Percentiles rank a stretch among this genome's conserved stretches.
These are phyloP conservation scores for Apodemia hepburni DNA, from an alignment of 2,888 invertebrate species.

Conservation along the genomic window DNA sequence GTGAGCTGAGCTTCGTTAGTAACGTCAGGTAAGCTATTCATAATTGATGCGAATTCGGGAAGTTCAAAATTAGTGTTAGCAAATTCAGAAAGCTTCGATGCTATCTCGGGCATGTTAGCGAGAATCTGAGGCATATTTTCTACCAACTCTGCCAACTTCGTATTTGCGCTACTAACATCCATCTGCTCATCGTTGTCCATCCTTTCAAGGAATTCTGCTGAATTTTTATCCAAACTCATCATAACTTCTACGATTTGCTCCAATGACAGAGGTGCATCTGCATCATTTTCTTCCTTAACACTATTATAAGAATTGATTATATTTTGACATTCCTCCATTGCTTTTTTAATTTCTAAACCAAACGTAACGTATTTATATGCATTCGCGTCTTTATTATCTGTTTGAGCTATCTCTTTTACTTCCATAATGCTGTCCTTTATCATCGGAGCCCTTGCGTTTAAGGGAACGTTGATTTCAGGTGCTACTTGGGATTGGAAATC, in stretches of 20 bases:
- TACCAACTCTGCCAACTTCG: conserved; percentile 57
- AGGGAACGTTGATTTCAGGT: conserved; percentile 47
- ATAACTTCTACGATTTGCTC: conserved; percentile 69
- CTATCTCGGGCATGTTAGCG: conserved; percentile 70
- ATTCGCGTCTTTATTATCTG: conserved; percentile 41
- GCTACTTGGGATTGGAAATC: conserved; percentile 44
- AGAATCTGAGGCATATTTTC: conserved; percentile 70
- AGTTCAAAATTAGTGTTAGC: conserved; percentile 61
- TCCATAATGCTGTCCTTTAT: conserved; percentile 15
- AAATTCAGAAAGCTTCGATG: conserved; percentile 58
- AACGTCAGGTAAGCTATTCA: conserved; percentile 60
- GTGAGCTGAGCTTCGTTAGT: conserved; percentile 64
- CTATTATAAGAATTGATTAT: conserved; percentile 66
- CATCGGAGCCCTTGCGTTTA: conserved; percentile 50
- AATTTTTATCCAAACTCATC: conserved; percentile 64
- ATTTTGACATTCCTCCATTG: conserved; percentile 72
- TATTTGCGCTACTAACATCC: conserved; percentile 49
- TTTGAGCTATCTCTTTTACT: conserved; percentile 12
- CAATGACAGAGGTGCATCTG: conserved; percentile 46
- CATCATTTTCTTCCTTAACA: conserved; percentile 46
- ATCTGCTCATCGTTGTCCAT: conserved; percentile 51
- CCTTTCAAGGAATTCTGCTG: conserved; percentile 57
- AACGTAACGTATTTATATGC: conserved; percentile 63
- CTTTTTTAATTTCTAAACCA: conserved; percentile 67
- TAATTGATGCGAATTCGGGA: conserved; percentile 66